A percentile compares a stretch with the other conserved stretches of the same genome.
These are phyloP conservation scores for Sthenelais limicola DNA, from an alignment of 2,888 invertebrate genomes.

Conservation along the genomic window DNA sequence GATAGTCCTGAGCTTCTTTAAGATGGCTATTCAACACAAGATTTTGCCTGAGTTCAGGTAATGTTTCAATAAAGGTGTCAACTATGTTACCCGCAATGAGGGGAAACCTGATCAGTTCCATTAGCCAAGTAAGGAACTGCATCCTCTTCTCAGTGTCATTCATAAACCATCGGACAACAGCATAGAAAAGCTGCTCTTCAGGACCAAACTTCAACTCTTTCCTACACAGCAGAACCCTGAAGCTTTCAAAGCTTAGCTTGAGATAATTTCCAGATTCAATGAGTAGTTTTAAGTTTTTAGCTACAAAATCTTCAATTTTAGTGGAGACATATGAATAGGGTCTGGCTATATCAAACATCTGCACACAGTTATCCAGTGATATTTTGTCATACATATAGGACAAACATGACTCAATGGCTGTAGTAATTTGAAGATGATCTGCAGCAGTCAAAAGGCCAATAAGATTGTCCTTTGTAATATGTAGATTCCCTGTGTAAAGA, in stretches of 20 bases:
- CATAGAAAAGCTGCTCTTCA: constrained; percentile 1
- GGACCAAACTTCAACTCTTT: constrained; percentile 16
- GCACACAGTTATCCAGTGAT: too few relatives aligned
- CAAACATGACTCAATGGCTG: too few relatives aligned
- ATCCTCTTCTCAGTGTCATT: not conserved
- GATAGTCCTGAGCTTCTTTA: constrained; percentile 1
- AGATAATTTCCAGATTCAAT: not conserved
- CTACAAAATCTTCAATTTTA: constrained; percentile 27
- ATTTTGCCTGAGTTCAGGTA: not conserved
- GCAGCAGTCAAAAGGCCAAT: too few relatives aligned
- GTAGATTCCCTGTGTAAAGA: too few relatives aligned
- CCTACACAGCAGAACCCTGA: constrained; percentile 18
- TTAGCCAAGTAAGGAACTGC: not conserved
- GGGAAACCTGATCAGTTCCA: constrained; percentile 15
- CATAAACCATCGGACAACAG: not conserved
- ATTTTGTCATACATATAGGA: too few relatives aligned
- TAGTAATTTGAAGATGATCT: too few relatives aligned
- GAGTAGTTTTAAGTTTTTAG: constrained; percentile 15
- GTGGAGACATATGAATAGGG: too few relatives aligned
- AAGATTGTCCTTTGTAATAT: too few relatives aligned
- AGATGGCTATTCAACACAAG: not conserved
- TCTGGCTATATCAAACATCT: too few relatives aligned
- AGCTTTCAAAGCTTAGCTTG: constrained; percentile 23
- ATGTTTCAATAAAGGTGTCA: not conserved
- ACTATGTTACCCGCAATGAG: not conserved